Evolutionary conservation across 1,140 invertebrate genomes (phyloP).

Genomic region (Drosophila bipectinata): DNA sequence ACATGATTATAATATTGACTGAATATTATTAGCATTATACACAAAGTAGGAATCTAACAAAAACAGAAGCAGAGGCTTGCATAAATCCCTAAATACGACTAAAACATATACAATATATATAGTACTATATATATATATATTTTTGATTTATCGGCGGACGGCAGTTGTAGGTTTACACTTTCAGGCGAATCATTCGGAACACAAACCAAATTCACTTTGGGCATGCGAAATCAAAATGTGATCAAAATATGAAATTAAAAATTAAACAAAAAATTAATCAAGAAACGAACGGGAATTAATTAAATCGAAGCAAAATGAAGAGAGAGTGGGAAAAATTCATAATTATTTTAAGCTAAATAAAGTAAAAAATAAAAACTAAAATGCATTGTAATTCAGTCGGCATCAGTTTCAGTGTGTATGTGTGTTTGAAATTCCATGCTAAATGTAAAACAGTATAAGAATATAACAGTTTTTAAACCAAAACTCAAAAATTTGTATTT

Average conservation of each 20-base stretch:
- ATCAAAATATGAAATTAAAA: constrained; percentile 63
- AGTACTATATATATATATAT: constrained; percentile 34
- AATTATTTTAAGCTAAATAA: constrained; percentile 70
- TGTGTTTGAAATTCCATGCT: constrained; percentile 80
- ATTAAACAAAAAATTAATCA: constrained; percentile 51
- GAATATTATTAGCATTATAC: constrained; percentile 74
- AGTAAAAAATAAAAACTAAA: constrained; percentile 42
- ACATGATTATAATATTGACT: constrained; percentile 69
- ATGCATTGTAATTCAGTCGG: constrained; percentile 76
- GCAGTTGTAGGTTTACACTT: constrained; percentile 57
- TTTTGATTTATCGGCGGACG: constrained; percentile 48
- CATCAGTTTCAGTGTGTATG: constrained; percentile 77
- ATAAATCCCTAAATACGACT: constrained; percentile 55
- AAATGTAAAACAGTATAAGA: constrained; percentile 76
- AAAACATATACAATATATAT: constrained; percentile 33
- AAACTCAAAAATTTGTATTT: neutral
- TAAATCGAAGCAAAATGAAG: constrained; percentile 13
- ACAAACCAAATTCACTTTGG: constrained; percentile 76
- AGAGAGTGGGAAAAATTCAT: constrained; percentile 38
- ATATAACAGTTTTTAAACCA: constrained; percentile 78
- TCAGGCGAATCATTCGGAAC: constrained; percentile 78
- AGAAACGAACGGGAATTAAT: constrained; percentile 37
- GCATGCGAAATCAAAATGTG: constrained; percentile 82
- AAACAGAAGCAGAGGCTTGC: constrained; percentile 48
- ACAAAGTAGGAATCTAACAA: constrained; percentile 30